Conservation (phyloP, 2,888 invertebrate genomes). For the Drosophila incognita region DNA sequence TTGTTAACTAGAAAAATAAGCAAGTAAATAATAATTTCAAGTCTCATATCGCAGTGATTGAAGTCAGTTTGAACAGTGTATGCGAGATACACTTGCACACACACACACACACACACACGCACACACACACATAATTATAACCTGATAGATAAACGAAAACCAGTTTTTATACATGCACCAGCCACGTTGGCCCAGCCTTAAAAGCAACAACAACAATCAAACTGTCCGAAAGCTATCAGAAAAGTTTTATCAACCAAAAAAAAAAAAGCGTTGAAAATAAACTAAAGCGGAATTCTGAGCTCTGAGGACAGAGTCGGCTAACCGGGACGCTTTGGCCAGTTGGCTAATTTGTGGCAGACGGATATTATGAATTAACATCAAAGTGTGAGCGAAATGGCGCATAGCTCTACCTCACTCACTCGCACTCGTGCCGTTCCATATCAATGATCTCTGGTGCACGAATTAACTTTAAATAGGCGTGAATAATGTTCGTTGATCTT, state of each 20-base stretch:
- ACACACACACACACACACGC: constrained; percentile 1
- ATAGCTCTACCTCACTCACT: constrained; percentile 6
- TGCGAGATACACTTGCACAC: constrained; percentile 19
- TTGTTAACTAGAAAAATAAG: neutral
- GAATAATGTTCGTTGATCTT: constrained; percentile 68
- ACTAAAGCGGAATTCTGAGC: neutral
- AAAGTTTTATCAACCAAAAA: constrained; percentile 62
- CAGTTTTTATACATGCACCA: constrained; percentile 51
- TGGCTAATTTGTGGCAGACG: constrained; percentile 67
- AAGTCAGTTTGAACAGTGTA: constrained; percentile 36
- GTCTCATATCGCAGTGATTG: constrained; percentile 5
- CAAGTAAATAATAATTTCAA: neutral
- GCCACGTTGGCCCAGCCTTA: constrained; percentile 46
- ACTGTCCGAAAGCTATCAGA: constrained; percentile 58
- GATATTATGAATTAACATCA: constrained; percentile 37
- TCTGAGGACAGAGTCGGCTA: constrained; percentile 15
- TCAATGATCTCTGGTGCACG: constrained; percentile 61
- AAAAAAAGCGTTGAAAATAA: constrained; percentile 29
- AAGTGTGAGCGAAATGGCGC: constrained; percentile 22
- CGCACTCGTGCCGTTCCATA: neutral
- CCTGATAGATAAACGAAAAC: constrained; percentile 48
- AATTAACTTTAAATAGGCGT: constrained; percentile 77
- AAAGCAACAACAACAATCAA: constrained; percentile 41
- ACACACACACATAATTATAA: constrained; percentile 28
- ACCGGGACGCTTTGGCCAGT: constrained; percentile 23